Evolutionary conservation across 2,113 vertebrate species (phyloP), one percentile per base, ranked within the genome.

Genomic region (Sinocyclocheilus grahami): DNA sequence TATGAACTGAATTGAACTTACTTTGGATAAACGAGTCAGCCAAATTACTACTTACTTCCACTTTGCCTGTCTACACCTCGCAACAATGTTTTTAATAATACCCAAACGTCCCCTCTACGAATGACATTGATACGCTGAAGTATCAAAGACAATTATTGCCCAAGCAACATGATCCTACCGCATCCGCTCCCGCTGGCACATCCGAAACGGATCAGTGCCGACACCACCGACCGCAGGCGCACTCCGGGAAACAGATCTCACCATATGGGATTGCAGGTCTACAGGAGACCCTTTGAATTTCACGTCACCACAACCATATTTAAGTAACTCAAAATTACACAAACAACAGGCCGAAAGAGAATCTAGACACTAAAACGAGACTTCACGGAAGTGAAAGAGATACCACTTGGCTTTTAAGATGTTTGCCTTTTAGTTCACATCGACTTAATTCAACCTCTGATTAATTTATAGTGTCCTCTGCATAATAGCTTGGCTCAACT

Each of bases 251-350:
- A 48, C 51, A 27, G 78, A 69, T 83, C 67, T 20, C 37, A 72
- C n/a, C 87, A 78, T 85, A 85, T 81, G 86, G 86, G 69, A 81
- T 46, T 27, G 60, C 60, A 81, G 60, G 60, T 46, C 78, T 81
- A 46, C 42, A 46, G 37, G 16, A 69, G 37, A 69, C 80, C 62
- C n/a, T 48, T 37, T 5, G 65, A 30, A 30, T 71, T 27, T 13
- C 30, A 83, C 20, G 5, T 53, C 42, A 71, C 14, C 27, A 22
- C 24, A 8, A 27, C 24, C 18, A 1, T 33, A 78, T 78, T 30
- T 58, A 82, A 51, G 22, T 82, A 67, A 67, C n/a, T 18, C 51
- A 55, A 58, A 53, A 22, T 30, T 18, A 10, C 51, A 78, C 5
- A 37, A 78, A 22, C 11, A 33, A 18, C 8, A 48, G 74, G n/a